Base-by-base conservation (phyloP, 2,797 vertebrate genomes). In the Poecilia velifera region DNA sequence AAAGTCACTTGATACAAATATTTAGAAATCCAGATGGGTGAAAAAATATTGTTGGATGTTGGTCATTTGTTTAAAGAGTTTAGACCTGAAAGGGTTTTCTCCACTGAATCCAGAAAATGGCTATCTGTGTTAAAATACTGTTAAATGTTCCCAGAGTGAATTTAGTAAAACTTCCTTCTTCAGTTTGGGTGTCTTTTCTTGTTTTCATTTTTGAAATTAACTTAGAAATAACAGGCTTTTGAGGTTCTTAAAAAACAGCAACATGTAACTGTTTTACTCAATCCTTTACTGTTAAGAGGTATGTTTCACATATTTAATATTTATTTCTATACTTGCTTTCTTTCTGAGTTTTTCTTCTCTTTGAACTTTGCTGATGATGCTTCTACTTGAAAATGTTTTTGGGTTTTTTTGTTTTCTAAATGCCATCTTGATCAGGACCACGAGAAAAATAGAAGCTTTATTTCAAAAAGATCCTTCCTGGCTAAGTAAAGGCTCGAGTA, bases 121-220 rank as follows among this genome's bases (percentile, higher is more conserved):
- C 59, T 62, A 34, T 62, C 28, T 62, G 28, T 62, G 28, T 34
- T 62, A 62, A 34, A 31, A 62, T 31, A 25, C 22, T 18, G 2
- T 64, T 36, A 64, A 64, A 64, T 64, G 59, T 64, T 64, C 31
- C 59, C 31, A 18, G 59, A 64, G 59, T 64, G 18, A 68, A 70
- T 41, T 12, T 70, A 39, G 66, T 14, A 25, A 70, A 70, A 70
- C 6, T n/a, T 10, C 66, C 20, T n/a, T n/a, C 20, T 68, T 68
- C 36, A 34, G 36, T 39, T 66, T 66, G 31, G 62, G 9, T 66
- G 31, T 20, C 16, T 12, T 22, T 10, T 55, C 8, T 20, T 25
- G 20, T 68, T 25, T 70, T 25, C 10, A n/a, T 70, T 1, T 68
- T 25, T 41, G 36, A 25, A 41, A 39, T 22, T 0, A 68, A 12